These are phyloP conservation scores for Petrocephalus microphthalmus DNA, from an alignment of 2,113 vertebrate species.

Conservation along the genomic window DNA sequence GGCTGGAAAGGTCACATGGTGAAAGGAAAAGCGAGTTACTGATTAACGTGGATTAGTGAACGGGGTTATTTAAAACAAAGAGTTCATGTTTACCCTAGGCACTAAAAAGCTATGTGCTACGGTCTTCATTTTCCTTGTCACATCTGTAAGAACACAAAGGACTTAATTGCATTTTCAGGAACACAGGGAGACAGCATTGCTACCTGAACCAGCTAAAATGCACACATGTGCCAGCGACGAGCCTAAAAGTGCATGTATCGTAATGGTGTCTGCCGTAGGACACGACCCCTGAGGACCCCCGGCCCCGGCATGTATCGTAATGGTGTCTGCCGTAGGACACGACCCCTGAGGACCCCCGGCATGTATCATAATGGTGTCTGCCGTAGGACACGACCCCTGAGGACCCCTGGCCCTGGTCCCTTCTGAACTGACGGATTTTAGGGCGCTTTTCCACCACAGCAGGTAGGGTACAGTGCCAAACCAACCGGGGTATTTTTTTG, in stretches of 20 bases:
- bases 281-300: background rate
- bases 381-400: too few relatives aligned
- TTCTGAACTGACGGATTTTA: background rate
- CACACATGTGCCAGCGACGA: background rate
- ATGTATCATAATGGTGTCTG: too few relatives aligned
- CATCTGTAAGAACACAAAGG: slow-evolving; percentile 70
- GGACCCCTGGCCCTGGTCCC: background rate
- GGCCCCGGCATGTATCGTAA: too few relatives aligned
- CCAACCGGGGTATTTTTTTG: too few relatives aligned
- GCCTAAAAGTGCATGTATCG: background rate
- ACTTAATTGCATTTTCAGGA: slow-evolving; percentile 24
- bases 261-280: background rate
- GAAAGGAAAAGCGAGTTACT: background rate
- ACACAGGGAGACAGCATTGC: slow-evolving; percentile 19
- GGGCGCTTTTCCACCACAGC: background rate
- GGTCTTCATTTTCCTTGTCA: slow-evolving; percentile 66
- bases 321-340: too few relatives aligned
- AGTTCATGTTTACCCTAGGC: slow-evolving; percentile 66
- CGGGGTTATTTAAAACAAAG: slow-evolving; percentile 43
- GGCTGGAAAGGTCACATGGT: background rate
- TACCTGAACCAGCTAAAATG: background rate
- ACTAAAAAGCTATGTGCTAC: slow-evolving; percentile 71
- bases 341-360: too few relatives aligned
- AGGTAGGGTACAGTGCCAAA: too few relatives aligned
- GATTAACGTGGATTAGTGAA: slow-evolving; percentile 27